Base-by-base conservation (phyloP, 2,113 vertebrate genomes). In the Oncorhynchus clarkii region DNA sequence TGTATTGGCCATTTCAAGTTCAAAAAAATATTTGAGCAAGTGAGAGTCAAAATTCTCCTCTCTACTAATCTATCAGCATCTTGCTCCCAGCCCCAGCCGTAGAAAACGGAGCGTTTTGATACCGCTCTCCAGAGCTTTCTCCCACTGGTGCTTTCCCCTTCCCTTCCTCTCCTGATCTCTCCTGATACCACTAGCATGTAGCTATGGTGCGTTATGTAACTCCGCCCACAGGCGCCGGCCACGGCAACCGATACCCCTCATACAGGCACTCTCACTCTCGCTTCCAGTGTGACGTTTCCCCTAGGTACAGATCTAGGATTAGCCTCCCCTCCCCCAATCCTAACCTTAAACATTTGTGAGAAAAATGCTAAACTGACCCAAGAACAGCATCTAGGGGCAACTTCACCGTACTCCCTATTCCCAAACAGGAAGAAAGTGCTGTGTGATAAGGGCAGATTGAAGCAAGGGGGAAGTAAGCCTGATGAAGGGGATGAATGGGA, bases 401-500 rank as follows among this genome's bases (percentile, higher is more conserved):
- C 9, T 12, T 45, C 9, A 45, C 16, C 51, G 3, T 16, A 54
- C 16, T 16, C 13, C 51, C 12, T 5, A 54, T 54, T 54, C 48
- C 78, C 68, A 74, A 22, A 74, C 14, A 80, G 82, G 71, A 86
- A 64, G 22, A 6, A 26, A 64, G 62, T 64, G n/a, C 18, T 29
- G 26, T 29, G 27, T 26, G 24, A 67, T 6, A 18, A 26, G 26
- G 66, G 26, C 9, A 5, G 27, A 67, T 14, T 18, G 51, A 27
- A 67, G 5, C 14, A 3, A 34, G 14, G 27, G 66, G 26, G 66
- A 29, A 13, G 20, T 39, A 39, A 45, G 74, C 80, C 77, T 78
- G 84, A 86, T 85, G 85, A 84, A 86, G 87, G 82, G 77, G 78
- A 78, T 82, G 75, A 57, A 79, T 60, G 39, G 78, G 77, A 71